These are phyloP conservation scores for Lamprotornis superbus DNA, from an alignment of 2,113 vertebrate species.

Conservation along the genomic window DNA sequence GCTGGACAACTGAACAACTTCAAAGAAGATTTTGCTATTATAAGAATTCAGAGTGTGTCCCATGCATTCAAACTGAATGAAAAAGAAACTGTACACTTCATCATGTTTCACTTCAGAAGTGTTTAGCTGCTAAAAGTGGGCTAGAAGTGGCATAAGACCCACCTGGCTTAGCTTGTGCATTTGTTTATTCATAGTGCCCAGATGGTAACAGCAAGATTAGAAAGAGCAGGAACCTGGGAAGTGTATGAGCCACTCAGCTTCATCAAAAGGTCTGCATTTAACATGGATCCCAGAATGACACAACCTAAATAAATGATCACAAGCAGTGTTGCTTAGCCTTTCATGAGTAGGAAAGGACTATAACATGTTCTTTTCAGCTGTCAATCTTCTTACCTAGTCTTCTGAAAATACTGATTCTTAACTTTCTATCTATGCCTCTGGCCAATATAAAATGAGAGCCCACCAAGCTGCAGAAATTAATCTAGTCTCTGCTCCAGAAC, in stretches of 20 bases:
- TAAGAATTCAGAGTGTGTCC: not conserved
- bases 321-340: not conserved
- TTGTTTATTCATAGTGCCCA: not conserved
- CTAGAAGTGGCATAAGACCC: not conserved
- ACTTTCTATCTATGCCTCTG: not conserved
- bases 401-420: not conserved
- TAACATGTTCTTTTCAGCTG: not conserved
- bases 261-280: not conserved
- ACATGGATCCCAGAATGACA: not conserved
- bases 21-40: not conserved
- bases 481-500: not conserved
- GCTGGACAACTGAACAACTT: not conserved
- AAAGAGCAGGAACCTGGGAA: not conserved
- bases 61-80: not conserved
- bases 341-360: not conserved
- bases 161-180: not conserved
- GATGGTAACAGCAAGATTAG: not conserved
- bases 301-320: not conserved
- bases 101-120: not conserved
- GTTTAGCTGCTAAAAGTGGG: not conserved
- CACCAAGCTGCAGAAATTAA: not conserved
- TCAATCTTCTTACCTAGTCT: not conserved
- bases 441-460: not conserved
- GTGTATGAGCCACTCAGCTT: not conserved
- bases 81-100: not conserved